Evolutionary conservation across 2,113 vertebrate species (phyloP).

Genomic region (Rynchops niger): DNA sequence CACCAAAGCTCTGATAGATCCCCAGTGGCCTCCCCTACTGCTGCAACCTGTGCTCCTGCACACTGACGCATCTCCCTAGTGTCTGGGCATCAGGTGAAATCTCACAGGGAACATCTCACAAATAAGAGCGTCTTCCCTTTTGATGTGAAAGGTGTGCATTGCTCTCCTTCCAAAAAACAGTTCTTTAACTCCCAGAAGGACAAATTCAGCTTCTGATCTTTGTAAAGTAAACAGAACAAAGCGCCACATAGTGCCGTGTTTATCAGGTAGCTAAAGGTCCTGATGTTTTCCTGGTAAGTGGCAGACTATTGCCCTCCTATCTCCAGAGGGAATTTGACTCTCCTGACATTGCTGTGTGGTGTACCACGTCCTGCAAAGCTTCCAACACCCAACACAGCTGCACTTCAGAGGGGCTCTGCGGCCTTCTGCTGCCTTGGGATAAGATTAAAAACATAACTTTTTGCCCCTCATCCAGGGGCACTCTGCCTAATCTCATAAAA

Average conservation of each 20-base stretch:
- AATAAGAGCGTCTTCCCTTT: neutral
- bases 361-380: neutral
- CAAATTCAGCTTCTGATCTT: neutral
- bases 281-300: neutral
- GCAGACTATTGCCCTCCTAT: neutral
- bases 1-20: neutral
- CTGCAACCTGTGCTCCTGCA: neutral
- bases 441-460: neutral
- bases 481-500: neutral
- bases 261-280: neutral
- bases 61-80: neutral
- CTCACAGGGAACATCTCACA: neutral
- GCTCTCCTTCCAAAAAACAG: neutral
- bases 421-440: neutral
- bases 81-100: neutral
- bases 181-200: neutral
- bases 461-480: neutral
- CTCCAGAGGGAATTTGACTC: neutral
- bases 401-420: slow-evolving; percentile 4
- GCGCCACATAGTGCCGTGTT: neutral
- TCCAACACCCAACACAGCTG: neutral
- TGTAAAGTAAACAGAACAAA: neutral
- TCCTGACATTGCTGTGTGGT: neutral
- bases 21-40: neutral
- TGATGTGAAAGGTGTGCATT: neutral